A percentile compares a stretch with the other conserved stretches of the same genome.
Conservation (phyloP, 2,113 vertebrate species). For the Urocynchramus pylzowi region DNA sequence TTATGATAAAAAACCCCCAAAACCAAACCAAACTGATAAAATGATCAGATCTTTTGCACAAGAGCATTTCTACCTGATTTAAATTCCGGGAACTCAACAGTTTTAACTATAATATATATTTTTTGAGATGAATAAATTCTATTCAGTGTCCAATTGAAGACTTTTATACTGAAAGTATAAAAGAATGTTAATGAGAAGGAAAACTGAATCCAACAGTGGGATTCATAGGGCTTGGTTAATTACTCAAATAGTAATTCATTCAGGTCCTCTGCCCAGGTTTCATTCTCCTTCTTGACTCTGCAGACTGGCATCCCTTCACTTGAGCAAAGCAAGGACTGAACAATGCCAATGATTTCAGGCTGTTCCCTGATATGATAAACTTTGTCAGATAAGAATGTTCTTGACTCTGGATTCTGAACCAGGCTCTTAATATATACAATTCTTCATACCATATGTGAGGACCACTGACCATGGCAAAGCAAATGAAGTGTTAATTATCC, state of each 20-base stretch:
- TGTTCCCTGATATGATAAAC: not conserved
- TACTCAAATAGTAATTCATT: constrained; percentile 2
- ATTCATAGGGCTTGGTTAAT: constrained; percentile 4
- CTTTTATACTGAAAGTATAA: not conserved
- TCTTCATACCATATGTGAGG: not conserved
- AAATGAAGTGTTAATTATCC: constrained; percentile 27
- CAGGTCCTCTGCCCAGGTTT: not conserved
- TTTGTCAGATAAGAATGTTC: not conserved
- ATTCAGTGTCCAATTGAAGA: not conserved
- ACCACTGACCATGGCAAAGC: not conserved
- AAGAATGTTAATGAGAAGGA: not conserved
- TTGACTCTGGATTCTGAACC: not conserved
- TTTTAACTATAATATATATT: not conserved
- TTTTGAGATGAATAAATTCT: not conserved
- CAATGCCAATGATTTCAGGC: not conserved
- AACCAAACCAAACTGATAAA: not conserved
- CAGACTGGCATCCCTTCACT: not conserved
- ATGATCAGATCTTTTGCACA: not conserved
- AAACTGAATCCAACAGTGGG: not conserved
- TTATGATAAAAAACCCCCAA: not conserved
- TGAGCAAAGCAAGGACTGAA: not conserved
- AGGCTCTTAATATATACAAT: not conserved
- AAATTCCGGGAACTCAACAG: not conserved
- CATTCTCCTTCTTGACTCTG: not conserved
- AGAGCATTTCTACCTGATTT: constrained; percentile 3